Conservation (phyloP, 2,888 invertebrate species). For the Agonum fuliginosum region DNA sequence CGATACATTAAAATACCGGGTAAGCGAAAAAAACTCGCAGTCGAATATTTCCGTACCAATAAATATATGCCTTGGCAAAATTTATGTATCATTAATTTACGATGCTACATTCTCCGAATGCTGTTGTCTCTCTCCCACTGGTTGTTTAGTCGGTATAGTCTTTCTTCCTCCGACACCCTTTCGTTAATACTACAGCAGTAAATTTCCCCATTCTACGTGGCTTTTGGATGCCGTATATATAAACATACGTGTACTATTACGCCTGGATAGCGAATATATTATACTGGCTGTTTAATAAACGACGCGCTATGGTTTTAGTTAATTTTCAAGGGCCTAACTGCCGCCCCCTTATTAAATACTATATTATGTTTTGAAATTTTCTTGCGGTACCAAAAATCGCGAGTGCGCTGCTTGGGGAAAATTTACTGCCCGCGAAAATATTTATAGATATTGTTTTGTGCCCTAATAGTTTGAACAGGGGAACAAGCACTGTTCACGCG, state of each 20-base stretch:
- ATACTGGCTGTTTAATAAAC: conserved; percentile 59
- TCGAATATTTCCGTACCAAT: conserved; percentile 60
- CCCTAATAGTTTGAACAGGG: conserved; percentile 52
- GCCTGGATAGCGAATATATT: conserved; percentile 58
- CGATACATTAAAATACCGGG: conserved; percentile 59
- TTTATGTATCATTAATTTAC: conserved; percentile 62
- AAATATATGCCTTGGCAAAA: conserved; percentile 61
- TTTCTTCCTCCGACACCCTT: conserved; percentile 64
- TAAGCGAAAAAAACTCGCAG: conserved; percentile 41
- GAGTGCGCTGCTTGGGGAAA: conserved; percentile 20
- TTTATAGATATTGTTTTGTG: conserved; percentile 57
- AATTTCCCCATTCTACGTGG: conserved; percentile 65
- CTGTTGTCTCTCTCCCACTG: conserved; percentile 41
- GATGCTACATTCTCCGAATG: conserved; percentile 60
- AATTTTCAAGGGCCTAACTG: conserved; percentile 56
- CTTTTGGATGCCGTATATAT: conserved; percentile 57
- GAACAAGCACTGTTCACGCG: neutral
- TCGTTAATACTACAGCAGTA: conserved; percentile 69
- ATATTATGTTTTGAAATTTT: conserved; percentile 72
- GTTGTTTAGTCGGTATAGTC: conserved; percentile 19
- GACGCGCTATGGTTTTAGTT: conserved; percentile 59
- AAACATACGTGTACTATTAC: conserved; percentile 56
- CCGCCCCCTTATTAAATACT: conserved; percentile 71
- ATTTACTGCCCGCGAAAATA: conserved; percentile 54
- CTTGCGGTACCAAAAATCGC: conserved; percentile 67